Evolutionary conservation across 1,140 invertebrate genomes (phyloP).

Genomic region (Danaus melanippus): DNA sequence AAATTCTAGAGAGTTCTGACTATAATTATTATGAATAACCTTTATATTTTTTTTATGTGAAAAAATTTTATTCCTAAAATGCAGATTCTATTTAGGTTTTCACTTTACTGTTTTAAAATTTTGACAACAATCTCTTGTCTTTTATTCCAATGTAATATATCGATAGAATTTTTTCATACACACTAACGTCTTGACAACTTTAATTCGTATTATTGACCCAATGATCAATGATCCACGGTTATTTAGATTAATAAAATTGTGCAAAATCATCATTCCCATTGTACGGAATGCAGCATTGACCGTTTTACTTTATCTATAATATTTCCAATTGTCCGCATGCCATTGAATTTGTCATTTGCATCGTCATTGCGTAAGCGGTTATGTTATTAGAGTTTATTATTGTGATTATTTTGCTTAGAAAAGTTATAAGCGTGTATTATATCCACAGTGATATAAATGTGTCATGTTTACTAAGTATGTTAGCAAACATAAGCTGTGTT

Average conservation of each 20-base stretch:
- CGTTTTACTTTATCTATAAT: conserved; percentile 49
- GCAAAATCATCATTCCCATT: conserved; percentile 61
- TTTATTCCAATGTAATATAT: too few species aligned
- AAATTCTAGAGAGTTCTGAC: too few species aligned
- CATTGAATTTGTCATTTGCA: conserved; percentile 24
- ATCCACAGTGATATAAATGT: too few species aligned
- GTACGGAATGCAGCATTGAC: conserved; percentile 41
- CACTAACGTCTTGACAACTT: conserved; percentile 47
- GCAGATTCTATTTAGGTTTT: too few species aligned
- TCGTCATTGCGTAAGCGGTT: conserved; percentile 36
- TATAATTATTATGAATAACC: too few species aligned
- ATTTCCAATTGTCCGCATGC: conserved; percentile 31
- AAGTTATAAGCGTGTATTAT: too few species aligned
- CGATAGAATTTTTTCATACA: conserved; percentile 10
- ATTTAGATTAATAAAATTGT: conserved; percentile 69
- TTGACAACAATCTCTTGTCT: too few species aligned
- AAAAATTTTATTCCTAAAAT: too few species aligned
- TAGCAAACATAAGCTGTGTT: too few species aligned
- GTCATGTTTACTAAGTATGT: too few species aligned
- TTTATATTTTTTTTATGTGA: too few species aligned
- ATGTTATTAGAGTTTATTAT: neutral
- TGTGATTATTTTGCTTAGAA: neutral
- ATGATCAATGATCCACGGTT: conserved; percentile 66
- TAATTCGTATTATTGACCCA: conserved; percentile 60
- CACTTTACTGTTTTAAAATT: too few species aligned